Conservation (phyloP, 2,888 invertebrate genomes). For the Halictus ligatus region DNA sequence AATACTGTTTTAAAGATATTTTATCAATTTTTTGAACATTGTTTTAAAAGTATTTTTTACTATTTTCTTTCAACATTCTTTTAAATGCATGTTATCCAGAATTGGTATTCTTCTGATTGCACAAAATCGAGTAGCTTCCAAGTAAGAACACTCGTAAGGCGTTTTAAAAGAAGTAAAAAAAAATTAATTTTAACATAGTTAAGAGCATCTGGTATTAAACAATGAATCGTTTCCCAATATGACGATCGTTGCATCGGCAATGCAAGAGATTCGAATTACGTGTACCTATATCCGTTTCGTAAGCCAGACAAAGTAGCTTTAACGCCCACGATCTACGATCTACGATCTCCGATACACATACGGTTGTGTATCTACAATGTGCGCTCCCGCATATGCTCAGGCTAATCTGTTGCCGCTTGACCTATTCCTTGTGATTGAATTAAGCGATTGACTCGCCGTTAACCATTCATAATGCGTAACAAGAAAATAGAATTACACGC, state of each 20-base stretch:
- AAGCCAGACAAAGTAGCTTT: background rate
- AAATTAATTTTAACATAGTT: background rate
- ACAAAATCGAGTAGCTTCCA: too few relatives aligned
- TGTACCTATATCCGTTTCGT: background rate
- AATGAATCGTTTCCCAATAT: background rate
- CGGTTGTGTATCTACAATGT: background rate
- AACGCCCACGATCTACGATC: background rate
- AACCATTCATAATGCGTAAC: constrained; percentile 29
- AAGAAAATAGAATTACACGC: constrained; percentile 41
- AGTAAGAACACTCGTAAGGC: too few relatives aligned
- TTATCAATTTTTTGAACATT: too few relatives aligned
- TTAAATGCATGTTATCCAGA: background rate
- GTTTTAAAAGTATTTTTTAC: background rate
- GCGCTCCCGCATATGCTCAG: background rate
- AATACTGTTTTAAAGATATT: too few relatives aligned
- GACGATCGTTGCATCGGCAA: background rate
- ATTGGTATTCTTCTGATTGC: too few relatives aligned
- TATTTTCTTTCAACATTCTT: too few relatives aligned
- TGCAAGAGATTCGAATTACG: background rate
- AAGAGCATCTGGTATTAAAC: background rate
- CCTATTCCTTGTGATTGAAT: constrained; percentile 33
- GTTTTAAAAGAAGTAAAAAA: too few relatives aligned
- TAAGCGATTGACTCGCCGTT: constrained; percentile 49
- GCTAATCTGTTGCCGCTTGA: constrained; percentile 31
- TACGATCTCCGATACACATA: background rate